These are phyloP conservation scores for Brachionichthys hirsutus DNA, from an alignment of 2,113 vertebrate genomes.

Conservation along the genomic window DNA sequence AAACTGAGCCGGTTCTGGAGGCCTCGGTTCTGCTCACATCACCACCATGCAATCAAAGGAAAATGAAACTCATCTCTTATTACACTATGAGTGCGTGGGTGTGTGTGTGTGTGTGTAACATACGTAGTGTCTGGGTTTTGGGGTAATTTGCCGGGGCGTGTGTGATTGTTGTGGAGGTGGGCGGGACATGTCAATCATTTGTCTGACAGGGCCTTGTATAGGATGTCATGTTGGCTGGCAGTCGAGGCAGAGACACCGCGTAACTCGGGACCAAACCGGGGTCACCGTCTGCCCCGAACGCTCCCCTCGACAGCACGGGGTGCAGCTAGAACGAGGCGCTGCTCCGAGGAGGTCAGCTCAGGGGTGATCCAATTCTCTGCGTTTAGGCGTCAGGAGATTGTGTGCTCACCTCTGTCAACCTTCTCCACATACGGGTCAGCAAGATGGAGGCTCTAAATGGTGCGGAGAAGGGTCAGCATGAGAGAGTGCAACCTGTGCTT, in stretches of 20 bases:
- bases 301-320: conserved; percentile 58
- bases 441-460: conserved; percentile 61
- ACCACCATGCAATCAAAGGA: not conserved
- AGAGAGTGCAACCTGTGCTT: conserved; percentile 44
- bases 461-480: conserved; percentile 41
- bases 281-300: conserved; percentile 66
- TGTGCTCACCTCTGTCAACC: conserved; percentile 76
- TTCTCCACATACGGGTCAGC: conserved; percentile 70
- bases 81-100: not conserved
- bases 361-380: conserved; percentile 79
- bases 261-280: conserved; percentile 55
- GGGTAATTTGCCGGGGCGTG: conserved; percentile 56
- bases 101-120: no score
- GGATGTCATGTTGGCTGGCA: conserved; percentile 69
- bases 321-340: conserved; percentile 62
- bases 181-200: conserved; percentile 69
- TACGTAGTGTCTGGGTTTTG: conserved; percentile 64
- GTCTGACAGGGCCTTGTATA: conserved; percentile 64
- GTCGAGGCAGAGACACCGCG: conserved; percentile 39
- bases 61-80: not conserved
- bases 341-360: conserved; percentile 69
- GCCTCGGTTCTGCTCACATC: conserved; percentile 9
- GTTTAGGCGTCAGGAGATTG: conserved; percentile 73
- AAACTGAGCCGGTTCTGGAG: not conserved
- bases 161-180: conserved; percentile 51